Evolutionary conservation across 2,113 vertebrate species (phyloP).

Genomic region (Anseranas semipalmata): DNA sequence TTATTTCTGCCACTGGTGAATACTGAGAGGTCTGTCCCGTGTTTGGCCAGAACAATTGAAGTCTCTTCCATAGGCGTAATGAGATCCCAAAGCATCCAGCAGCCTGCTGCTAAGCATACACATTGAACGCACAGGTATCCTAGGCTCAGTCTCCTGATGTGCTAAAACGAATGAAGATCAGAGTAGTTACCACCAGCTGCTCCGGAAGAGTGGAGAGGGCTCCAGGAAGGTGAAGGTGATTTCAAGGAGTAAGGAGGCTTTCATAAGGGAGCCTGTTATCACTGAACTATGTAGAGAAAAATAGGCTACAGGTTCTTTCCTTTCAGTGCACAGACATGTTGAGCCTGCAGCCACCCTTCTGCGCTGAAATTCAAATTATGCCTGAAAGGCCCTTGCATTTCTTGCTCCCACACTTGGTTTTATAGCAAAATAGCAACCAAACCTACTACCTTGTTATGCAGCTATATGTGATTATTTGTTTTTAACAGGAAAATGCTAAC

Average conservation of each 20-base stretch:
- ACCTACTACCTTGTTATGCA: background rate
- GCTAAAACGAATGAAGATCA: background rate
- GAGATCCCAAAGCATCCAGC: background rate
- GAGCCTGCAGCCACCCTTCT: background rate
- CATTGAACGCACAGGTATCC: background rate
- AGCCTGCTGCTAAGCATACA: background rate
- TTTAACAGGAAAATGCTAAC: background rate
- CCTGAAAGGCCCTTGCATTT: background rate
- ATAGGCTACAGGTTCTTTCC: background rate
- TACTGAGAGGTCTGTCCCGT: background rate
- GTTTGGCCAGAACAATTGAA: background rate
- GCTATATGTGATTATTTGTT: background rate
- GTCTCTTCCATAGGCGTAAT: background rate
- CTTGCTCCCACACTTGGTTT: background rate
- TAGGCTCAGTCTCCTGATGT: background rate
- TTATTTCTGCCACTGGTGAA: background rate
- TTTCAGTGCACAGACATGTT: background rate
- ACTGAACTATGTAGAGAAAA: background rate
- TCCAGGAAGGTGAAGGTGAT: background rate
- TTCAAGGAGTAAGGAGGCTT: background rate
- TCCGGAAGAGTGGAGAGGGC: background rate
- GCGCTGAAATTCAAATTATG: background rate
- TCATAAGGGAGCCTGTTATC: background rate
- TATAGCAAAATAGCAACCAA: background rate
- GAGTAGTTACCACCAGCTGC: background rate